Percentiles rank a stretch among this genome's conserved stretches.
Evolutionary conservation across 2,797 vertebrate genomes (phyloP).

Genomic region (Moxostoma hubbsi): DNA sequence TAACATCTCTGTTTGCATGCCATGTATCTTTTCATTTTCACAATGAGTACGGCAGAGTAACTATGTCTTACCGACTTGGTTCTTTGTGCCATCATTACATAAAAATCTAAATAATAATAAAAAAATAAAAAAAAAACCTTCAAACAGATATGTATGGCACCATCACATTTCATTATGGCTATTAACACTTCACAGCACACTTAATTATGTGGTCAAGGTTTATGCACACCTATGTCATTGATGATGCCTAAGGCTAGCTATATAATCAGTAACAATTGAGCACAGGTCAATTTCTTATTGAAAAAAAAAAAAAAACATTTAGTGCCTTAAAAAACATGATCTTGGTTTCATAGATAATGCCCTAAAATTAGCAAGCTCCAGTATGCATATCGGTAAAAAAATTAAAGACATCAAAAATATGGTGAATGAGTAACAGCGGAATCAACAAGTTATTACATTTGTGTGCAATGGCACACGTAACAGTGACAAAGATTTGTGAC

Average conservation of each 20-base stretch:
- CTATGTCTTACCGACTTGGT: too few relatives aligned
- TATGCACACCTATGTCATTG: neutral
- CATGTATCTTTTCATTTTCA: too few relatives aligned
- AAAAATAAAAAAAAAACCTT: too few relatives aligned
- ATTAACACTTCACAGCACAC: conserved; percentile 12
- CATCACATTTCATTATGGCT: neutral
- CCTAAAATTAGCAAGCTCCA: neutral
- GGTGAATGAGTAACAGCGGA: neutral
- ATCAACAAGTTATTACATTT: conserved; percentile 6
- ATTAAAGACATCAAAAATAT: conserved; percentile 14
- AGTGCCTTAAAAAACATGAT: neutral
- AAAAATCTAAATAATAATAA: neutral
- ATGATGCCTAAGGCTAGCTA: neutral
- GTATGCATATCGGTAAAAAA: neutral
- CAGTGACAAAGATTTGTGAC: neutral
- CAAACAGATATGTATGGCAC: neutral
- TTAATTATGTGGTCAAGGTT: neutral
- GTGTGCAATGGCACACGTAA: conserved; percentile 11
- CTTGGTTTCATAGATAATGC: neutral
- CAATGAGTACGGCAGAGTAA: too few relatives aligned
- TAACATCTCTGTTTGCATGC: too few relatives aligned
- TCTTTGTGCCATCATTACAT: conserved; percentile 2
- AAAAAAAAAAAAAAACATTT: neutral
- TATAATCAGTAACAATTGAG: neutral
- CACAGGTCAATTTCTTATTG: neutral